Percentiles rank a stretch among this genome's conserved stretches.
Conservation (phyloP, 2,888 invertebrate species). For the Bimastos eiseni region DNA sequence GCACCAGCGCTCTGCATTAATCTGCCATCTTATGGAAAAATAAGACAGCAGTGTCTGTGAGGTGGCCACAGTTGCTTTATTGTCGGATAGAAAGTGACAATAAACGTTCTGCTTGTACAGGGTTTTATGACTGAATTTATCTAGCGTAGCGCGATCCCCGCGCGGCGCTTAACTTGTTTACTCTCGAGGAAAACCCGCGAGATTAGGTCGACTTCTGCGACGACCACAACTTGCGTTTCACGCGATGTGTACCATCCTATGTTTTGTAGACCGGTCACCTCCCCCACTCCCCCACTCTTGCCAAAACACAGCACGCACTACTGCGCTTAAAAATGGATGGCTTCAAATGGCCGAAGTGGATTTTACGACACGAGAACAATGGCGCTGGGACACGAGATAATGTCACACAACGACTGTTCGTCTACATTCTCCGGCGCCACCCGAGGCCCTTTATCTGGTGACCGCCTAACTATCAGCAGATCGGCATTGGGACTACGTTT, state of each 20-base stretch:
- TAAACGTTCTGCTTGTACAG: not conserved
- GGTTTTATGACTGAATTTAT: not conserved
- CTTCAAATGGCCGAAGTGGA: not conserved
- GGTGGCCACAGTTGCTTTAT: no score
- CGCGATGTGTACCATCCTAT: not conserved
- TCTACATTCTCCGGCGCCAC: not conserved
- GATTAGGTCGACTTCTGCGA: not conserved
- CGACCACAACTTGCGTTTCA: not conserved
- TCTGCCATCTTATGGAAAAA: no score
- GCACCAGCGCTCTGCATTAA: no score
- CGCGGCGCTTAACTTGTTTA: not conserved
- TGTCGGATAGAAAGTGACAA: not conserved
- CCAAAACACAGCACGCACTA: not conserved
- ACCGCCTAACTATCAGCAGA: not conserved
- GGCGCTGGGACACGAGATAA: not conserved
- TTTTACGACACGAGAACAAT: not conserved
- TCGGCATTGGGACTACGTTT: not conserved
- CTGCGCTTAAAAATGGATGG: conserved; percentile 1
- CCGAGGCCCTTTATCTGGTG: not conserved
- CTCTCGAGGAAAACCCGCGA: not conserved
- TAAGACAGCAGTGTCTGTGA: no score
- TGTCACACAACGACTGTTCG: not conserved
- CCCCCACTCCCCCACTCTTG: not conserved
- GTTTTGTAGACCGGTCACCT: not conserved
- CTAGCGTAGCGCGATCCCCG: not conserved